Evolutionary conservation across 1,140 invertebrate species (phyloP).

Genomic region (Belonocnema kinseyi): DNA sequence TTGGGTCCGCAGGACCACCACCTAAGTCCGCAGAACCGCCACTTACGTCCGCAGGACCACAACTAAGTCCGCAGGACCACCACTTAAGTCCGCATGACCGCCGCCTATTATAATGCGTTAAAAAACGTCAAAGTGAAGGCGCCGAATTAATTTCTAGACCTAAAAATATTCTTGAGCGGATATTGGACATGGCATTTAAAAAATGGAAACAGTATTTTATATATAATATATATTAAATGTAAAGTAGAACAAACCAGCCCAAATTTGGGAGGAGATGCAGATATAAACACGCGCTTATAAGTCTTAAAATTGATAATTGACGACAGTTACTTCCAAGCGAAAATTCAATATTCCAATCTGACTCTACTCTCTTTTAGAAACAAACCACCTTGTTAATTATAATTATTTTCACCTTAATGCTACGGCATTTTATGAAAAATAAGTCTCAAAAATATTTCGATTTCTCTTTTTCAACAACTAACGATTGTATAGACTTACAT

Average conservation of each 20-base stretch:
- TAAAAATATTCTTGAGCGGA: background rate
- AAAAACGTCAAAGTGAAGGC: too few species aligned
- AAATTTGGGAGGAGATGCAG: background rate
- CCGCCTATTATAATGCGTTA: too few species aligned
- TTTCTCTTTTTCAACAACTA: slow-evolving; percentile 41
- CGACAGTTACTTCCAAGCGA: slow-evolving; percentile 18
- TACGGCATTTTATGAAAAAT: slow-evolving; percentile 50
- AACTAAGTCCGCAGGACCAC: too few species aligned
- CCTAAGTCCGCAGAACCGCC: too few species aligned
- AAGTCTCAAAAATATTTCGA: slow-evolving; percentile 60
- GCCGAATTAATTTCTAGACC: too few species aligned
- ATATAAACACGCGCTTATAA: background rate
- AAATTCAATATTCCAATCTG: slow-evolving; percentile 18
- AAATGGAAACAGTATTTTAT: slow-evolving; percentile 52
- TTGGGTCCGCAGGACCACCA: too few species aligned
- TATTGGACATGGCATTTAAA: background rate
- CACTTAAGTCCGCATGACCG: too few species aligned
- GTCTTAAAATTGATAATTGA: background rate
- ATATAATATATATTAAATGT: slow-evolving; percentile 50
- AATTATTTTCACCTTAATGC: slow-evolving; percentile 58
- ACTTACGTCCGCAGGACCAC: too few species aligned
- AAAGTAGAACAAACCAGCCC: slow-evolving; percentile 39
- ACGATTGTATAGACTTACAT: slow-evolving; percentile 25
- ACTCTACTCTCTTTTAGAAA: background rate
- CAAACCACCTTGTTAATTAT: background rate